These are phyloP conservation scores for Tapirus indicus DNA, from an alignment of 2,797 vertebrate genomes.

Conservation along the genomic window DNA sequence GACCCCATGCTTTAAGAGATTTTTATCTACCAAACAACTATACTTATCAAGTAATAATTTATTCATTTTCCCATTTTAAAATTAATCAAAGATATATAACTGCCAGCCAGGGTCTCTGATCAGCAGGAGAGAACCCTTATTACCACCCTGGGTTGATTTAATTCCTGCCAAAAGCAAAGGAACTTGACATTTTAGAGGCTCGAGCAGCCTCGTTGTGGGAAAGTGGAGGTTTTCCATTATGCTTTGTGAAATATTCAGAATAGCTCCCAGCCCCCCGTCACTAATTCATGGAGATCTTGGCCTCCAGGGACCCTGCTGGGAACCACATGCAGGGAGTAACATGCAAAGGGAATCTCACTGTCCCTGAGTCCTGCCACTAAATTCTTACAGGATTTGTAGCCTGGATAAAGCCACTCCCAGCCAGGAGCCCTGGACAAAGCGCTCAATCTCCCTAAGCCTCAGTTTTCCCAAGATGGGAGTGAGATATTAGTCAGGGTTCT, in stretches of 20 bases:
- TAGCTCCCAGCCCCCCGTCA: neutral
- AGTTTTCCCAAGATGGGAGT: neutral
- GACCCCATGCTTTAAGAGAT: slow-evolving; percentile 27
- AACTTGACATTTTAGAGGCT: slow-evolving; percentile 20
- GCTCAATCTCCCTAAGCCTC: neutral
- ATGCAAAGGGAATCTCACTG: neutral
- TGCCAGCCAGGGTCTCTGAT: slow-evolving; percentile 1
- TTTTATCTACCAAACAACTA: slow-evolving; percentile 56
- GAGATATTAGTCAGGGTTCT: neutral
- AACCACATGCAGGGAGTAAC: neutral
- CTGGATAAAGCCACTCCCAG: neutral
- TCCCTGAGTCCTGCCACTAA: neutral
- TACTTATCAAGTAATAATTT: slow-evolving; percentile 71
- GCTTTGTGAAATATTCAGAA: slow-evolving; percentile 1
- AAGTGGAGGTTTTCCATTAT: neutral
- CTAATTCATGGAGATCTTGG: neutral
- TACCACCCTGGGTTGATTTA: slow-evolving; percentile 52
- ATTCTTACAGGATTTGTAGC: too few relatives aligned
- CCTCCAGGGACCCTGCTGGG: neutral
- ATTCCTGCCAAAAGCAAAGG: slow-evolving; percentile 64
- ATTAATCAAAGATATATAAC: slow-evolving; percentile 57
- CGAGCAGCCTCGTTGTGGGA: neutral
- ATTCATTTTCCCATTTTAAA: slow-evolving; percentile 63
- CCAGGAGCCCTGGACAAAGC: neutral
- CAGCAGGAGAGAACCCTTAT: neutral